Evolutionary conservation across 1,140 invertebrate genomes (phyloP), one percentile per base, ranked within the genome.

Genomic region (Lanistes nyassanus): DNA sequence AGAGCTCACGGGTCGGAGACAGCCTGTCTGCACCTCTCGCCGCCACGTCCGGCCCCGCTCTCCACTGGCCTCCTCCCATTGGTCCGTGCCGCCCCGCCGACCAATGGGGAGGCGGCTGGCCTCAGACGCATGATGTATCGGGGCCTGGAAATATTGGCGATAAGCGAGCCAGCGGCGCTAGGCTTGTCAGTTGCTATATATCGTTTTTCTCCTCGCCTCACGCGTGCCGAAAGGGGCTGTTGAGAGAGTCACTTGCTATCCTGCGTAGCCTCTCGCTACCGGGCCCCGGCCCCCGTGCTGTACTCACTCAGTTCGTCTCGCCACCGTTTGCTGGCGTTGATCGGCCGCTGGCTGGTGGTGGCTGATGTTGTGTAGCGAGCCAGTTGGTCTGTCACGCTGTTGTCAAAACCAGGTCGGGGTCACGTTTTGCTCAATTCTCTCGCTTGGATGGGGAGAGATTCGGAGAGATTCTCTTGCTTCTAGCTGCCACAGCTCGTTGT

Each of bases 1-100:
- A 69, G 42, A 47, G 51, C 56, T 74, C 56, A 58, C 13, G 23
- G 21, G 56, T 19, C 21, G 72, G 36, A 64, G 51, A 74, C 39
- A 36, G n/a, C 5, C n/a, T 36, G 60, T 64, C 56, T 72, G 60
- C 34, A 23, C 26, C 72, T 26, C 29, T 37, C 31, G 51, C 29
- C 58, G 37, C 42, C 23, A 26, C 31, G 29, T 56, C 36, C 42
- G 29, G 37, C 67, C 26, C 36, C 36, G n/a, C 67, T 37, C 67
- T 26, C 56, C 72, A 56, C 31, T 3, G 7, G 58, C 29, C 23
- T 9, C 29, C 21, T 2, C 36, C 64, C 56, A 74, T 74, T 74
- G 72, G 72, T 34, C 39, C 29, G n/a, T 13, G 5, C 3, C 16
- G 16, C 23, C 34, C 4, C 13, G 56, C 34, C 36, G 60, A 47